Evolutionary conservation across 2,888 invertebrate genomes (phyloP).

Genomic region (Epicampocera succincta): DNA sequence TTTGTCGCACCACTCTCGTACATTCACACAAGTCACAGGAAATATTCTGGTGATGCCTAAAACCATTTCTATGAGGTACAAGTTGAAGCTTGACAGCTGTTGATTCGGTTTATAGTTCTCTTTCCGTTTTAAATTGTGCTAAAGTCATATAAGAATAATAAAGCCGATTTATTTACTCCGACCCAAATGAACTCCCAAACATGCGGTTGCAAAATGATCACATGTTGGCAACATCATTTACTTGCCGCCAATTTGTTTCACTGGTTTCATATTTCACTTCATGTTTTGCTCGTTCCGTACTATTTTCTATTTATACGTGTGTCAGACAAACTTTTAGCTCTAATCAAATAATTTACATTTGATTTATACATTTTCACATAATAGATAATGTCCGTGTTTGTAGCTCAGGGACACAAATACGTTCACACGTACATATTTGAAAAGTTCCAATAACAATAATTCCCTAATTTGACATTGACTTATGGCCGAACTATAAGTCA

Average conservation of each 20-base stretch:
- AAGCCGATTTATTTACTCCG: slow-evolving; percentile 28
- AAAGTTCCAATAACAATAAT: slow-evolving; percentile 37
- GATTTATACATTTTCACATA: slow-evolving; percentile 58
- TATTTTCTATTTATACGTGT: slow-evolving; percentile 20
- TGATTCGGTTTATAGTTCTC: too few relatives aligned
- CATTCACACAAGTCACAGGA: too few relatives aligned
- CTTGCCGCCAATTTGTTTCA: slow-evolving; percentile 33
- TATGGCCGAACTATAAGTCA: slow-evolving; percentile 43
- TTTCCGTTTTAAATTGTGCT: too few relatives aligned
- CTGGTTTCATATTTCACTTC: slow-evolving; percentile 10
- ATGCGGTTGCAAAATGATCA: slow-evolving; percentile 45
- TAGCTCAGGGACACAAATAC: not conserved
- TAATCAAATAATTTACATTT: slow-evolving; percentile 62
- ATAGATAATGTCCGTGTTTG: slow-evolving; percentile 10
- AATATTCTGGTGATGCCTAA: too few relatives aligned
- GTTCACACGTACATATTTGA: not conserved
- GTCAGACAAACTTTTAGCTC: slow-evolving; percentile 30
- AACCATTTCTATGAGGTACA: too few relatives aligned
- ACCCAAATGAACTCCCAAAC: slow-evolving; percentile 7
- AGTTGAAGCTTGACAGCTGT: too few relatives aligned
- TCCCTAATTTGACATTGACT: slow-evolving; percentile 64
- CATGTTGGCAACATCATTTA: not conserved
- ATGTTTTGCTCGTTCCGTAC: not conserved
- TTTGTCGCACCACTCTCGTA: too few relatives aligned
- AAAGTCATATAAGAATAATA: too few relatives aligned